Base-by-base conservation (phyloP, 2,888 invertebrate genomes). In the Apodemia zela region DNA sequence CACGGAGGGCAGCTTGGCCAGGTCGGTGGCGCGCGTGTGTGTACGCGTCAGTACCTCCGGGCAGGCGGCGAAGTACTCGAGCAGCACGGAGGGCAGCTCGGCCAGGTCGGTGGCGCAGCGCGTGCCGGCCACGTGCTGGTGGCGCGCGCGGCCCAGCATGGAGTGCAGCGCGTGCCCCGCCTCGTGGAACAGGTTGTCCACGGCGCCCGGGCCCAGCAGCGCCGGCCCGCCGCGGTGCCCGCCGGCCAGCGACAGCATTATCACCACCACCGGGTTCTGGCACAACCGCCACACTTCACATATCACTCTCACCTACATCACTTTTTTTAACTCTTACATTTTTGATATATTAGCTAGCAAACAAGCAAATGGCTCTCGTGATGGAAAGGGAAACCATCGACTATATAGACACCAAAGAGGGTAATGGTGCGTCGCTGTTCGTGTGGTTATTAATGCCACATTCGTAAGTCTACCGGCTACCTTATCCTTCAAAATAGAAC, bases 91-190 rank as follows among this genome's bases (percentile, higher is more conserved):
- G 8, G 99, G 99, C 54, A 99, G 97, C 93, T 99, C 99, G 1
- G 99, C 99, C 80, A 99, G 97, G 92, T 99, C 99, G 5, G 99
- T 99, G 69, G 97, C 82, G 81, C 99, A 99, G 64, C 99, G 93
- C 0, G 99, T 99, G 66, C 99, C 99, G 4, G 98, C 96, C 58
- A 99, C 98, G 88, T 99, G 99, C 86, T 99, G 99, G 88, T 98
- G 97, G 67, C 94, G 94, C 0, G 99, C 98, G 68, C 98, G 94
- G 2, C 98, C 99, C 71, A 99, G 88, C 98, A 99, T 99, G 18
- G 99, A 98, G 89, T 99, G 99, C 94, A 99, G 95, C 17, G 99
- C 99, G 91, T 99, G 99, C 0, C 99, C 99, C 95, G 98, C 96
- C 93, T 99, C 99, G 84, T 99, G 99, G 87, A 99, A 99, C 70